These are phyloP conservation scores for Fabriciana adippe DNA, from an alignment of 2,888 invertebrate species.

Conservation along the genomic window DNA sequence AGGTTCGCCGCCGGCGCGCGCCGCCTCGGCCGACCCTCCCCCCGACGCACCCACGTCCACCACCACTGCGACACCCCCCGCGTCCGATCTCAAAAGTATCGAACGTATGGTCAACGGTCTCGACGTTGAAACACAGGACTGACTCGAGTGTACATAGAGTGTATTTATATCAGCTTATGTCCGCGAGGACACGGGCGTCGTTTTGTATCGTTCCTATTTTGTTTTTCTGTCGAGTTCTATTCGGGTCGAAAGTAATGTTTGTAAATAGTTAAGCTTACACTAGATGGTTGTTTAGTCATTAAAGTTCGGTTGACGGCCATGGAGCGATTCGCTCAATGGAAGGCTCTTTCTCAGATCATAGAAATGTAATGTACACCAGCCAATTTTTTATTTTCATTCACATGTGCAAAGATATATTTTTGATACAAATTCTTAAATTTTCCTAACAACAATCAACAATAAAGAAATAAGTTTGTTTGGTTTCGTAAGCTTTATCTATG, in stretches of 20 bases:
- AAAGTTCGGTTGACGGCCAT: slow-evolving; percentile 39
- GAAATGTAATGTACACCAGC: not conserved
- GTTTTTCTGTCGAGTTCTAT: slow-evolving; percentile 78
- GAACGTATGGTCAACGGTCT: slow-evolving; percentile 98
- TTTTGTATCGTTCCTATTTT: slow-evolving; percentile 82
- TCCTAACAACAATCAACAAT: slow-evolving; percentile 6
- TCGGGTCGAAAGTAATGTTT: slow-evolving; percentile 79
- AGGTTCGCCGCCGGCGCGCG: slow-evolving; percentile 70
- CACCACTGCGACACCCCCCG: slow-evolving; percentile 79
- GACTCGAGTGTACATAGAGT: slow-evolving; percentile 76
- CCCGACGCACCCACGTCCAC: slow-evolving; percentile 77
- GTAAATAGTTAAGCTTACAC: slow-evolving; percentile 78
- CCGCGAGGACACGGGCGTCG: slow-evolving; percentile 52
- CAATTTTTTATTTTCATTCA: slow-evolving; percentile 9
- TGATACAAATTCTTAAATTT: slow-evolving; percentile 31
- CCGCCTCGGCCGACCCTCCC: slow-evolving; percentile 79
- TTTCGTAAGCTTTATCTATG: slow-evolving; percentile 32
- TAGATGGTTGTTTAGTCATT: slow-evolving; percentile 58
- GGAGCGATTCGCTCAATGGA: slow-evolving; percentile 14
- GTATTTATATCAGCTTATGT: slow-evolving; percentile 69
- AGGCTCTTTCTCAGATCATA: slow-evolving; percentile 26
- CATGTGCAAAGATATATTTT: slow-evolving; percentile 37
- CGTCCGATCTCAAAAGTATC: slow-evolving; percentile 95
- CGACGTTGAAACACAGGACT: slow-evolving; percentile 89
- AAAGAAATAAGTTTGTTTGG: not conserved